Conservation (phyloP, 2,888 invertebrate species). For the Girardia tigrina region DNA sequence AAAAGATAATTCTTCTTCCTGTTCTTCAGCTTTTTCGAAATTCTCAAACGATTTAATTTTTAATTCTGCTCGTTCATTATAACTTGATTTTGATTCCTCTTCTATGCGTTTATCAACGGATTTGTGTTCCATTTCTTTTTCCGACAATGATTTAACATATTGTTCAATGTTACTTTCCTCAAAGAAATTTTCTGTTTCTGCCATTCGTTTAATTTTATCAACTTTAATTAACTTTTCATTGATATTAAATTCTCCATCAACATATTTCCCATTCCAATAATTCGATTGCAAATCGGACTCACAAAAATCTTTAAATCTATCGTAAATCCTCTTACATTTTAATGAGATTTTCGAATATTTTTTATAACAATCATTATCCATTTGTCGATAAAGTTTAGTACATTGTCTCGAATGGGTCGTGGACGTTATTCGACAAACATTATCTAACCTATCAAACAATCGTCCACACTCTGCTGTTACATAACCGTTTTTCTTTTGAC, state of each 20-base stretch:
- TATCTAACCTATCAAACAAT: constrained; percentile 2
- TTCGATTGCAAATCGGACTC: background rate
- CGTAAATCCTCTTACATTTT: background rate
- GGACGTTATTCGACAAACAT: background rate
- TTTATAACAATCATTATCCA: background rate
- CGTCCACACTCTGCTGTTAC: background rate
- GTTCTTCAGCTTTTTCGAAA: too few species aligned
- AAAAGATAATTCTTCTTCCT: too few species aligned
- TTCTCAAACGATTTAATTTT: too few species aligned
- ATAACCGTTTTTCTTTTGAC: constrained; percentile 19
- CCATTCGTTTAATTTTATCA: background rate
- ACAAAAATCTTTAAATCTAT: background rate
- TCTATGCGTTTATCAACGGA: too few species aligned
- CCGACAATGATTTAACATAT: background rate
- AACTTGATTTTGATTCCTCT: too few species aligned
- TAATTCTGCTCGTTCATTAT: too few species aligned
- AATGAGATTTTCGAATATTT: background rate
- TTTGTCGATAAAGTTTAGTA: background rate
- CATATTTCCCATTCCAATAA: background rate
- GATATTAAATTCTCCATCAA: background rate
- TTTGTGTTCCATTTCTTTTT: background rate
- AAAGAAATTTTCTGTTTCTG: constrained; percentile 7
- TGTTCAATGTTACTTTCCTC: background rate
- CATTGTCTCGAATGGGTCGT: background rate
- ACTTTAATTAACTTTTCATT: background rate